These are phyloP conservation scores for Hydroisotoma schaefferi DNA, from an alignment of 2,888 invertebrate species.

Conservation along the genomic window DNA sequence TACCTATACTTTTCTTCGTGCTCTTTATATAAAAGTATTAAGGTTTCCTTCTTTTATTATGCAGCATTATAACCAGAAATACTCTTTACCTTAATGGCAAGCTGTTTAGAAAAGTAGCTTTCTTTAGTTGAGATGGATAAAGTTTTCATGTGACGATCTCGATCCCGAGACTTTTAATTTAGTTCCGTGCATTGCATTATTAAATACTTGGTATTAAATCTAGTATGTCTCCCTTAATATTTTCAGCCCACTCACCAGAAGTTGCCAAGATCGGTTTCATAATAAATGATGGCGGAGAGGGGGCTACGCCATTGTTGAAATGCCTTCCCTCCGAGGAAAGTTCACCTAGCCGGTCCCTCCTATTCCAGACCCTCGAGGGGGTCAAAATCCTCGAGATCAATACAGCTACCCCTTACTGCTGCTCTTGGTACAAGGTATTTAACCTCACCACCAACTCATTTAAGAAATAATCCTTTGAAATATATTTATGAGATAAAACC, in stretches of 20 bases:
- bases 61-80: too few species aligned
- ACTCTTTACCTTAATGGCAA: too few species aligned
- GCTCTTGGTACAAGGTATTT: constrained; percentile 36
- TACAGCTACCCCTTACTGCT: constrained; percentile 39
- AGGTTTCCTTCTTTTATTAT: too few species aligned
- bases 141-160: too few species aligned
- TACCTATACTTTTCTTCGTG: too few species aligned
- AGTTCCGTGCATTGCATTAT: too few species aligned
- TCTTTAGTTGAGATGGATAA: too few species aligned
- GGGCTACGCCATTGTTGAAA: constrained; percentile 19
- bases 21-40: too few species aligned
- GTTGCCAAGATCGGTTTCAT: constrained; percentile 10
- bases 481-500: too few species aligned
- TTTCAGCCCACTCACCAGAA: constrained; percentile 10
- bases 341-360: constrained; percentile 27
- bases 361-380: constrained; percentile 33
- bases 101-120: too few species aligned
- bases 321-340: constrained; percentile 37
- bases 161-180: too few species aligned
- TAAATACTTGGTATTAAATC: not conserved
- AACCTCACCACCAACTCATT: not conserved
- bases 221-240: not conserved
- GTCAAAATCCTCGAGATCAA: constrained; percentile 32
- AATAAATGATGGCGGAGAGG: not conserved
- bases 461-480: not conserved